Conservation (phyloP, 35 echinoderm and acorn worm species). For the Hemicentrotus pulcherrimus region DNA sequence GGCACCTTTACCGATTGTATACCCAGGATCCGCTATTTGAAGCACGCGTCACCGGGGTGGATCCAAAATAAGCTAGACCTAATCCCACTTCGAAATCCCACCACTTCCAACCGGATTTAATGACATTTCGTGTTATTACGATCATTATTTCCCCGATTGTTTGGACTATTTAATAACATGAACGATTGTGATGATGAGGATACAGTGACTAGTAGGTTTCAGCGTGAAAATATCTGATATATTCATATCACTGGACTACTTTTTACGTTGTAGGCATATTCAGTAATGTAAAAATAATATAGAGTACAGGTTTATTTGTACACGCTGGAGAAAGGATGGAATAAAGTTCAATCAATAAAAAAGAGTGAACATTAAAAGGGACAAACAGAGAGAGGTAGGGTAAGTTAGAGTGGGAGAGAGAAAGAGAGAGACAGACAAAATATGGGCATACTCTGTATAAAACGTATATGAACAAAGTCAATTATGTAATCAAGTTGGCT, state of each 20-base stretch:
- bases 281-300: background rate
- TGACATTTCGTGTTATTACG: background rate
- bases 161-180: conserved; percentile 3
- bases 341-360: background rate
- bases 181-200: background rate
- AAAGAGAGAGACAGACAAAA: too few species aligned
- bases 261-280: background rate
- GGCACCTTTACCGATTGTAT: background rate
- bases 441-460: too few species aligned
- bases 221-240: background rate
- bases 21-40: background rate
- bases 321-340: background rate
- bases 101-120: background rate
- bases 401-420: background rate
- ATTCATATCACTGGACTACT: background rate
- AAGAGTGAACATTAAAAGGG: background rate
- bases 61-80: background rate
- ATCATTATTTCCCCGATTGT: background rate
- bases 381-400: background rate
- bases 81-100: background rate
- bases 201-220: background rate
- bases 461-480: too few species aligned
- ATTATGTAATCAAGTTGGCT: too few species aligned
- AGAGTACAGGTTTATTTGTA: background rate
- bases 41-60: background rate